Percentiles rank a stretch among this genome's conserved stretches.
Conservation (phyloP, 2,888 invertebrate species). For the Sinohyriopsis cumingii region DNA sequence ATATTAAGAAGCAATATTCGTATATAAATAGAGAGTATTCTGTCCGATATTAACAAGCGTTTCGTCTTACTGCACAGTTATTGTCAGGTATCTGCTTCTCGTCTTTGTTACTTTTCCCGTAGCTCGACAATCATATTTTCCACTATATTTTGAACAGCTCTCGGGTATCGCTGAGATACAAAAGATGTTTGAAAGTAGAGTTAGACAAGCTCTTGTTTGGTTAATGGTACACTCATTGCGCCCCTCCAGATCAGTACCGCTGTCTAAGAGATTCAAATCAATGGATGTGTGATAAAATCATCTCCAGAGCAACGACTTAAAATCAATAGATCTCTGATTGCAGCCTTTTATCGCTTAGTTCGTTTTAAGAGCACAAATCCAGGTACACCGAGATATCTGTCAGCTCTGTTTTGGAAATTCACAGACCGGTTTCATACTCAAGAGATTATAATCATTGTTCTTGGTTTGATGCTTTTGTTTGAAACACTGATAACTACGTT, state of each 20-base stretch:
- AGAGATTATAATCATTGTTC: constrained; percentile 4
- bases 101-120: not conserved
- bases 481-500: constrained; percentile 4
- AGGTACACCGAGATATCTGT: constrained; percentile 14
- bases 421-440: constrained; percentile 13
- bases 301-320: too few species aligned
- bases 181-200: constrained; percentile 2
- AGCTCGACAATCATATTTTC: constrained; percentile 4
- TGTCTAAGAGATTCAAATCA: too few species aligned
- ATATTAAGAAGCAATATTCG: too few species aligned
- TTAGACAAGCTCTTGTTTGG: not conserved
- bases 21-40: too few species aligned
- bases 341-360: not conserved
- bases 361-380: constrained; percentile 6
- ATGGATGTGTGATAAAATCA: too few species aligned
- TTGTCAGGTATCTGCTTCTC: not conserved
- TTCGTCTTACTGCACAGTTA: not conserved
- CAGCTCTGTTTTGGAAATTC: constrained; percentile 4
- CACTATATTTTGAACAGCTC: constrained; percentile 14
- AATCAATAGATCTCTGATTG: too few species aligned
- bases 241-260: too few species aligned
- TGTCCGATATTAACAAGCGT: too few species aligned
- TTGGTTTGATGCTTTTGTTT: constrained; percentile 4
- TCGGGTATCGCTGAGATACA: constrained; percentile 16
- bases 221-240: constrained; percentile 12